Base-by-base conservation (phyloP, 2,113 vertebrate species). In the Cettia cetti region DNA sequence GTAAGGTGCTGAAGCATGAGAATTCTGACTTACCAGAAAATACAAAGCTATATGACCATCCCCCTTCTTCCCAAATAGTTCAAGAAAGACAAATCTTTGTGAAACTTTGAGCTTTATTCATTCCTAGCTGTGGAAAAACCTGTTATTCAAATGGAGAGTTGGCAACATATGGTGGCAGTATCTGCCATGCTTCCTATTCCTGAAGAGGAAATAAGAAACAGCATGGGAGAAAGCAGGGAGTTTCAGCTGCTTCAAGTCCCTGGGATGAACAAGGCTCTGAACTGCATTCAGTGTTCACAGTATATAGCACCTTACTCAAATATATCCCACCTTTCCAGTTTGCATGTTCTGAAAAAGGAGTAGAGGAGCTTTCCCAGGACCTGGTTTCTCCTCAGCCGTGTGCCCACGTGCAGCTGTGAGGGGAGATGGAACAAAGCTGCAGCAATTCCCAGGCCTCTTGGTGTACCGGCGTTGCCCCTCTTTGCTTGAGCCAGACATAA, bases 391-490 rank as follows among this genome's bases (percentile, higher is more conserved):
- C 39, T 92, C 15, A 88, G 45, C 22, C 22, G 72, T 7, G 1
- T 57, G 33, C 68, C 33, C 68, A n/a, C 56, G 7, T 22, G 28
- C 39, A 44, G 2, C 40, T 59, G 59, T 7, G 27, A 40, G 61
- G 20, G 50, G 10, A 82, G 47, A 21, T n/a, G 69, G 44, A 57
- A 7, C 27, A 53, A 87, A 79, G 30, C n/a, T 89, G 40, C 57
- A 89, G 30, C 22, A 33, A 27, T 47, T 70, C 42, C 42, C 24
- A 4, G 40, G 53, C 21, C 30, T 64, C 10, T 54, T 24, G 33
- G 14, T 42, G 15, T 1, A 8, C 10, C 20, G 0, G 7, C n/a
- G 33, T 24, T 24, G 7, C 30, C 18, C 6, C 6, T 59, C 17
- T 86, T 82, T 52, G 16, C 69, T 74, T 7, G 21, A 74, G 28